Evolutionary conservation across 1,140 invertebrate genomes (phyloP).

Genomic region (Leguminivora glycinivorella): DNA sequence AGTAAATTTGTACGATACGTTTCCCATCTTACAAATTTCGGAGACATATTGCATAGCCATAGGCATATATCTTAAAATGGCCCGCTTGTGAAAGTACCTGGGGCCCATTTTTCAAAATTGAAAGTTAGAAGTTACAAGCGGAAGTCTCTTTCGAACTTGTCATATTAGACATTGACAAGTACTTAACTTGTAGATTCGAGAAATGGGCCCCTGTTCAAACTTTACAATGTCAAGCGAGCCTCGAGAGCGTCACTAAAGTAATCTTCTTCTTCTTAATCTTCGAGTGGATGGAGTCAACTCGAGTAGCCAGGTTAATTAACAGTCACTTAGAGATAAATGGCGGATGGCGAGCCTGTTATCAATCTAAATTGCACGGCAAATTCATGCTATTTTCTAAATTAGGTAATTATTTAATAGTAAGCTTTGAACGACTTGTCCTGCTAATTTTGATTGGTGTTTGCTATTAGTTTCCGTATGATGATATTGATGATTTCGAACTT

Average conservation of each 20-base stretch:
- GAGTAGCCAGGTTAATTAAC: constrained; percentile 11
- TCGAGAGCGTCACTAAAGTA: background rate
- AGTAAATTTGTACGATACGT: too few species aligned
- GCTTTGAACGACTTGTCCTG: background rate
- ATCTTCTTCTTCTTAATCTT: background rate
- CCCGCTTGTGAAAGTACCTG: background rate
- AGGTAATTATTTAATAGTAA: background rate
- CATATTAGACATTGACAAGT: too few species aligned
- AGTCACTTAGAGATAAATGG: background rate
- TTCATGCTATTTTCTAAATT: constrained; percentile 15
- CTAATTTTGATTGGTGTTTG: background rate
- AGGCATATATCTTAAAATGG: too few species aligned
- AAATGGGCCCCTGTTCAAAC: too few species aligned
- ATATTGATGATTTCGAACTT: too few species aligned
- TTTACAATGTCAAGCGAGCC: background rate
- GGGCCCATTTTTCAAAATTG: too few species aligned
- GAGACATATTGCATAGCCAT: too few species aligned
- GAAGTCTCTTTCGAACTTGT: too few species aligned
- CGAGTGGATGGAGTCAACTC: background rate
- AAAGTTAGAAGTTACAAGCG: too few species aligned
- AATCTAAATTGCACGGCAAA: constrained; percentile 15
- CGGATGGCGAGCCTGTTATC: background rate
- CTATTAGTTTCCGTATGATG: too few species aligned
- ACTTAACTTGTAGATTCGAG: too few species aligned
- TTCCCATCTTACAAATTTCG: too few species aligned